Evolutionary conservation across 2,113 vertebrate species (phyloP), one percentile per base, ranked within the genome.

Genomic region (Spea multiplicata): DNA sequence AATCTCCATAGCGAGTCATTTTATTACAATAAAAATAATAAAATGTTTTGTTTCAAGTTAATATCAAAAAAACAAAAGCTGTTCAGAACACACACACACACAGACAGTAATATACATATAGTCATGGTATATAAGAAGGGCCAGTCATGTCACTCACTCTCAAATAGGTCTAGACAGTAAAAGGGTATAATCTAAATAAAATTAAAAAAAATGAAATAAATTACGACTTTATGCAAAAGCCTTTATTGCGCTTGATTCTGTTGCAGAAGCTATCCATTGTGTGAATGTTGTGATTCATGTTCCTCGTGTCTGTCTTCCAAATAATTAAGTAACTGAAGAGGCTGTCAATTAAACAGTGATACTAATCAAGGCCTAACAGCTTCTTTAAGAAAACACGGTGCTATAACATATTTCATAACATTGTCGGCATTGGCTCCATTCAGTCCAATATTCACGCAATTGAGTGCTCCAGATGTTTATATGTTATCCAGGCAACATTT

Each of bases 301-400:
- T 80, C 77, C 67, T 81, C 81, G 83, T 87, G 82, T 90, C 83
- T 86, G 83, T 72, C 78, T 91, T 88, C 91, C 91, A 83, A 88
- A 86, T 93, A 92, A 93, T 94, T 91, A 93, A 91, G 87, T 82
- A 89, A 89, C 86, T 93, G 91, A 89, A 93, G 93, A 93, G 91
- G 88, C 85, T 91, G 91, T 90, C 89, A 92, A 91, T 93, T 93
- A 94, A 92, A 90, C 87, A 93, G 85, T 91, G 92, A 94, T 93
- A 89, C 92, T 93, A 93, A 92, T 93, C 91, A 90, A 84, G 87
- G 85, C 84, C 91, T 89, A 90, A 93, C 91, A 90, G 91, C 84
- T 93, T 82, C 88, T 84, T 89, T 90, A 87, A 88, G 86, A 13
- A 86, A 90, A 86, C 83, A 84, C 73, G 86, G 85, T 86, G 88